Evolutionary conservation across 2,113 vertebrate species (phyloP), one percentile per base, ranked within the genome.

Genomic region (Etheostoma spectabile): DNA sequence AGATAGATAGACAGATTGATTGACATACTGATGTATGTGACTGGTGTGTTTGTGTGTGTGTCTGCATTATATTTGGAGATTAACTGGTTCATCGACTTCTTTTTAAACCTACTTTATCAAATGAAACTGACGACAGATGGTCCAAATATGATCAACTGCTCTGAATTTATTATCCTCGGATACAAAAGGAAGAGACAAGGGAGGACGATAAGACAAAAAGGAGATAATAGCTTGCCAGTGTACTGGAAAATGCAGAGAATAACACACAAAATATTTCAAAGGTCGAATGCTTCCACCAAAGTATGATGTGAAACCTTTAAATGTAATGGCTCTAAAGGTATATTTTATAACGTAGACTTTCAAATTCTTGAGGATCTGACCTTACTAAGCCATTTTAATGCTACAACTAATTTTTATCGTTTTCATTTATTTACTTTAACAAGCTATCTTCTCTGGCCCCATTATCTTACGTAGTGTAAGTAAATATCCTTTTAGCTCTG

Each of bases 101-200:
- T 85, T 74, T 83, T 71, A 87, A 80, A 88, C 84, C 77, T 80
- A 85, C 80, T 88, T 83, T 73, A 85, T 74, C 38, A 91, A 81
- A 88, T 87, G 52, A 84, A 81, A 69, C n/a, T 53, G 65, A 49
- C 11, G 22, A 56, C 89, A 91, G 86, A 92, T 85, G 84, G 82
- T 84, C n/a, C 35, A 55, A 69, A 75, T 56, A 59, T 81, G 65
- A 76, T 78, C 45, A 68, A 61, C 61, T 35, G 57, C 16, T 46
- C 45, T 12, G 24, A 81, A 19, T 74, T 18, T 57, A 74, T 85
- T 71, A 84, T 80, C 72, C 71, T 65, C 24, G 1, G 27, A 18
- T 22, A 57, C 63, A 66, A 75, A 33, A 76, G n/a, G 51, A 70
- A 66, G 14, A 55, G 63, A 64, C 4, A 8, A 69, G 33, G 7